Percentiles rank a stretch among this genome's conserved stretches.
phyloP scores from a whole-genome alignment of 2,888 invertebrate genomes.

The Cyrtodaria siliqua region DNA sequence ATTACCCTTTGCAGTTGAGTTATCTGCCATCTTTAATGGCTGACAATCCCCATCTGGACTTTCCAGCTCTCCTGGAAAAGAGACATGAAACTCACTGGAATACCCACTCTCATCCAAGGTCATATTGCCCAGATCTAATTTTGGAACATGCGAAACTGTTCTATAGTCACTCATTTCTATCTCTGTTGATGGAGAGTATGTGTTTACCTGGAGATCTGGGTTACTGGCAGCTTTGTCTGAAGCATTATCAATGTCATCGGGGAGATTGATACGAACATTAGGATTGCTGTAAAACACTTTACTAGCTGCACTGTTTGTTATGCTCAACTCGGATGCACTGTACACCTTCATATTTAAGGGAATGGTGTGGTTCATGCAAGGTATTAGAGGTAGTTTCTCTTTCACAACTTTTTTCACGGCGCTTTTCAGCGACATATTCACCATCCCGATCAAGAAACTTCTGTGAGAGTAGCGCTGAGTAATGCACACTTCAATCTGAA shows the following conservation, averaged over 20 bases:
- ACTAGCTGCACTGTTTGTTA: slow-evolving; percentile 56
- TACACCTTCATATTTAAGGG: slow-evolving; percentile 82
- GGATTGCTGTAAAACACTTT: slow-evolving; percentile 71
- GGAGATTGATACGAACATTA: slow-evolving; percentile 65
- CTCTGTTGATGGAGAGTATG: slow-evolving; percentile 46
- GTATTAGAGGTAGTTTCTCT: slow-evolving; percentile 77
- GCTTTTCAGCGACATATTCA: slow-evolving; percentile 73
- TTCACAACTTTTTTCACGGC: slow-evolving; percentile 80
- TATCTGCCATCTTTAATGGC: background rate
- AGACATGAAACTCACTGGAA: slow-evolving; percentile 55
- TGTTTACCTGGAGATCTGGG: slow-evolving; percentile 62
- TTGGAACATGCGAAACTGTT: slow-evolving; percentile 39
- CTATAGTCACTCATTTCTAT: slow-evolving; percentile 44
- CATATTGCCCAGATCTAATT: slow-evolving; percentile 40
- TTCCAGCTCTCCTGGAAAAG: slow-evolving; percentile 52
- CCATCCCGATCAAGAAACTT: slow-evolving; percentile 79
- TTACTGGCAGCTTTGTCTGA: slow-evolving; percentile 71
- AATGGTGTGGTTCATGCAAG: slow-evolving; percentile 80
- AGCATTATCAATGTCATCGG: slow-evolving; percentile 45
- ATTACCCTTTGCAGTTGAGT: background rate
- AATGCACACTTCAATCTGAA: slow-evolving; percentile 81
- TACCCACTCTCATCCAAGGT: slow-evolving; percentile 62
- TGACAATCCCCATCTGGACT: slow-evolving; percentile 53
- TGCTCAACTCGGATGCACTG: slow-evolving; percentile 73
- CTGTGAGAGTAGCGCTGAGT: slow-evolving; percentile 78